Percentiles rank a stretch among this genome's conserved stretches.
Conservation (phyloP, 2,888 invertebrate genomes). For the Trissonchulus latispiculum region DNA sequence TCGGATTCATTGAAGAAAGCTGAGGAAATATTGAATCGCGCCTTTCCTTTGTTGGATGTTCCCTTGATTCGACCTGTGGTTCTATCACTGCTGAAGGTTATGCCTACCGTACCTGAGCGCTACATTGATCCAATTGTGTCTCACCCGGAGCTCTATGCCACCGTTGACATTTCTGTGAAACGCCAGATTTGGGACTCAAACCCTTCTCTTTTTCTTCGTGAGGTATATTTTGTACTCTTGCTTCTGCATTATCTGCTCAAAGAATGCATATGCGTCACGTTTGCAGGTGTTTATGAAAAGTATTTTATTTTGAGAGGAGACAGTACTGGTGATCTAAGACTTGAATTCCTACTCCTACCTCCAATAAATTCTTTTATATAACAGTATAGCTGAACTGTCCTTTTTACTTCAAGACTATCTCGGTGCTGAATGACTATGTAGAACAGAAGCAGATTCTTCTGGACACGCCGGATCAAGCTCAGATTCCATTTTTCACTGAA, state of each 20-base stretch:
- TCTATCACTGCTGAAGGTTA: constrained; percentile 83
- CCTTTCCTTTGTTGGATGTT: constrained; percentile 83
- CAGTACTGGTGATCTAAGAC: too few species aligned
- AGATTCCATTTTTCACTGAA: constrained; percentile 27
- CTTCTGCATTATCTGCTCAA: too few species aligned
- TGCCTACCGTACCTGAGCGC: constrained; percentile 82
- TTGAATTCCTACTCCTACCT: too few species aligned
- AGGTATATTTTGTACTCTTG: constrained; percentile 83
- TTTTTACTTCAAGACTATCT: not conserved
- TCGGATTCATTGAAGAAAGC: constrained; percentile 56
- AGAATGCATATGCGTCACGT: too few species aligned
- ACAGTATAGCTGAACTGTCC: too few species aligned
- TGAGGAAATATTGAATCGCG: constrained; percentile 76
- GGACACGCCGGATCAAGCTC: not conserved
- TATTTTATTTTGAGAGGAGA: too few species aligned
- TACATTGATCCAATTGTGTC: constrained; percentile 55
- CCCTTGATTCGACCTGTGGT: constrained; percentile 72
- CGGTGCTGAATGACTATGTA: constrained; percentile 77
- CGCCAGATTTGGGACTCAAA: constrained; percentile 97
- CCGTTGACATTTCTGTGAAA: constrained; percentile 90
- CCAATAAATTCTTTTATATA: too few species aligned
- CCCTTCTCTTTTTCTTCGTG: constrained; percentile 88
- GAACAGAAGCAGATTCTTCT: constrained; percentile 80
- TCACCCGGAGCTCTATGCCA: constrained; percentile 78
- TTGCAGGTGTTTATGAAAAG: too few species aligned